phyloP scores from a whole-genome alignment of 2,113 vertebrate species.

The Prinia subflava region DNA sequence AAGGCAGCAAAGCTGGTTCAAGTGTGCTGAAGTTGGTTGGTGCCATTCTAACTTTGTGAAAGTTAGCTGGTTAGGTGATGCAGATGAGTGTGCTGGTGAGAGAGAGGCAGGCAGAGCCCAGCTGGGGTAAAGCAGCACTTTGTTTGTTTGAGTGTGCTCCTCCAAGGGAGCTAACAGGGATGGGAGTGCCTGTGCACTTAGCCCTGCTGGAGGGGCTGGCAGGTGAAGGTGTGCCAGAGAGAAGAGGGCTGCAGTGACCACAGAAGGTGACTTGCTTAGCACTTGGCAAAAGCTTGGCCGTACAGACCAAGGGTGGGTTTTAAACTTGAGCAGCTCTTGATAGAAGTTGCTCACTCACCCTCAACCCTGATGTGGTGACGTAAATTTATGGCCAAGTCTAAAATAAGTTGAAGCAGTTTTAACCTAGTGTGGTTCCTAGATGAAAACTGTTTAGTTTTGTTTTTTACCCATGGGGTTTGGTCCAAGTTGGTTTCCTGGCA shows the following conservation, averaged over 20 bases:
- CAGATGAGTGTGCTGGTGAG: not conserved
- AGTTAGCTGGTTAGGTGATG: not conserved
- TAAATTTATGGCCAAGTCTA: not conserved
- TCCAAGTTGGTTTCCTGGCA: not conserved
- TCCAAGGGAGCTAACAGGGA: fast-evolving
- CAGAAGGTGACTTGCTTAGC: not conserved
- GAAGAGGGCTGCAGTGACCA: not conserved
- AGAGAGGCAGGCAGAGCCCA: not conserved
- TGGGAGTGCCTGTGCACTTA: not conserved
- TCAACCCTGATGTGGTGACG: not conserved
- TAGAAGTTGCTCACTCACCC: not conserved
- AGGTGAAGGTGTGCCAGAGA: not conserved
- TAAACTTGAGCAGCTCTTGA: not conserved
- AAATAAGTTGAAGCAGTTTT: not conserved
- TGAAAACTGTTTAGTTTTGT: not conserved
- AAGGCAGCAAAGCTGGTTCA: not conserved
- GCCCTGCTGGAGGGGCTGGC: not conserved
- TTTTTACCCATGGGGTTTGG: not conserved
- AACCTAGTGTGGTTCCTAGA: too few relatives aligned
- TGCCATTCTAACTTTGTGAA: not conserved
- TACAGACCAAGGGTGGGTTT: not conserved
- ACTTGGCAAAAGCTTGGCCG: not conserved
- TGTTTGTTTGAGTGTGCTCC: not conserved
- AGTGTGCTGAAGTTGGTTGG: not conserved
- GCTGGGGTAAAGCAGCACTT: not conserved